A percentile compares a stretch with the other conserved stretches of the same genome.
Conservation (phyloP, 1,140 invertebrate genomes). For the Aphaenogaster rudis region DNA sequence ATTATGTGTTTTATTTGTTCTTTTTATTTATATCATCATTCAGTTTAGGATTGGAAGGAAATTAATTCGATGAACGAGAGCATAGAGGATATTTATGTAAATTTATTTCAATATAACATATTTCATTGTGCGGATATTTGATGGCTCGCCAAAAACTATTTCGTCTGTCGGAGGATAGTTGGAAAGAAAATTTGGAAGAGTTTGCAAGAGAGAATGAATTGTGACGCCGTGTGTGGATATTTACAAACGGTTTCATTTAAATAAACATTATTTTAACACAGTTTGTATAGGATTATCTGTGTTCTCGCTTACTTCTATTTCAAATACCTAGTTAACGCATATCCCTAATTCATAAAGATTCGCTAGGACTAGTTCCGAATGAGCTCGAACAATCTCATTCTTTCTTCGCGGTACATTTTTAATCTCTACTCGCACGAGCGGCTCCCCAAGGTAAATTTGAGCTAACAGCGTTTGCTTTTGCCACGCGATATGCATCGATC, state of each 20-base stretch:
- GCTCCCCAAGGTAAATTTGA: not conserved
- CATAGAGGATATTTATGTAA: constrained; percentile 44
- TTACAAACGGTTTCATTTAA: constrained; percentile 81
- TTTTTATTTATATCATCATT: constrained; percentile 44
- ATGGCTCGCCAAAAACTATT: constrained; percentile 35
- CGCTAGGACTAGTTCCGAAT: constrained; percentile 77
- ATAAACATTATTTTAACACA: constrained; percentile 79
- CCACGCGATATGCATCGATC: constrained; percentile 18
- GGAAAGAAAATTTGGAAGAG: constrained; percentile 29
- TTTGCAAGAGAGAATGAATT: constrained; percentile 22
- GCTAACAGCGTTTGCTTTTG: constrained; percentile 16
- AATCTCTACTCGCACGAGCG: constrained; percentile 18
- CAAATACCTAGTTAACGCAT: constrained; percentile 59
- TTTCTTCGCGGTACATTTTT: constrained; percentile 2
- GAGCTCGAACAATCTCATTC: constrained; percentile 45
- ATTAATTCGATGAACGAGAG: not conserved
- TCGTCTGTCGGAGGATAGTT: constrained; percentile 7
- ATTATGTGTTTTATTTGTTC: constrained; percentile 63
- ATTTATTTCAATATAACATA: constrained; percentile 63
- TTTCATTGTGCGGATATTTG: constrained; percentile 48
- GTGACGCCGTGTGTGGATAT: constrained; percentile 67
- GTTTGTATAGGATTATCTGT: constrained; percentile 53
- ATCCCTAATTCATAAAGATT: constrained; percentile 61
- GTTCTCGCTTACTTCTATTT: constrained; percentile 48
- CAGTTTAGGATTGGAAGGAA: constrained; percentile 16